These are phyloP conservation scores for Onychomys torridus DNA, from an alignment of 2,797 vertebrate species.

Conservation along the genomic window DNA sequence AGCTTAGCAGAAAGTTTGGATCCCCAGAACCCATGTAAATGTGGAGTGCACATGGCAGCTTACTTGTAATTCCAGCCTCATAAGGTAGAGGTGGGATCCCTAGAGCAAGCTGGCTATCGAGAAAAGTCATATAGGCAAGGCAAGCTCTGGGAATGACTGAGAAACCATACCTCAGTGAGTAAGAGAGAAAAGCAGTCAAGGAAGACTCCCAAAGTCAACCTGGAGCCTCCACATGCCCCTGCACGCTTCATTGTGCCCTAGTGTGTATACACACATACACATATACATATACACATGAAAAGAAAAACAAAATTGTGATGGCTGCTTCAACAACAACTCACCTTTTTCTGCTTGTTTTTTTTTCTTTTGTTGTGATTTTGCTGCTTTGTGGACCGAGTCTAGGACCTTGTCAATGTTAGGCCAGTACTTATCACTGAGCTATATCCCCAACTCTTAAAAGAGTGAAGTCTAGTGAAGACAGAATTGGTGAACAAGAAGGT, in stretches of 20 bases:
- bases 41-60: not conserved
- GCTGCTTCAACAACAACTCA: not conserved
- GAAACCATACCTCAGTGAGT: not conserved
- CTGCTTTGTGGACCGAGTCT: not conserved
- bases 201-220: not conserved
- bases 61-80: not conserved
- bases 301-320: not conserved
- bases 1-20: not conserved
- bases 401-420: not conserved
- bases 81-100: not conserved
- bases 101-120: not conserved
- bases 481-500: conserved; percentile 2
- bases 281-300: not conserved
- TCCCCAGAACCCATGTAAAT: not conserved
- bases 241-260: not conserved
- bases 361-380: not conserved
- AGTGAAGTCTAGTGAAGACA: not conserved
- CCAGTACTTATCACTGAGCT: not conserved
- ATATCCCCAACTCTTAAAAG: not conserved
- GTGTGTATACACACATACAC: not conserved
- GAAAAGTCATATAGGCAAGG: not conserved
- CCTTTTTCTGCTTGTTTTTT: not conserved
- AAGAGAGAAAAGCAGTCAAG: not conserved
- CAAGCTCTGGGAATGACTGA: not conserved
- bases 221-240: not conserved